Evolutionary conservation across 2,888 invertebrate species (phyloP), one percentile per base, ranked within the genome.

Genomic region (Eristalis tenax): DNA sequence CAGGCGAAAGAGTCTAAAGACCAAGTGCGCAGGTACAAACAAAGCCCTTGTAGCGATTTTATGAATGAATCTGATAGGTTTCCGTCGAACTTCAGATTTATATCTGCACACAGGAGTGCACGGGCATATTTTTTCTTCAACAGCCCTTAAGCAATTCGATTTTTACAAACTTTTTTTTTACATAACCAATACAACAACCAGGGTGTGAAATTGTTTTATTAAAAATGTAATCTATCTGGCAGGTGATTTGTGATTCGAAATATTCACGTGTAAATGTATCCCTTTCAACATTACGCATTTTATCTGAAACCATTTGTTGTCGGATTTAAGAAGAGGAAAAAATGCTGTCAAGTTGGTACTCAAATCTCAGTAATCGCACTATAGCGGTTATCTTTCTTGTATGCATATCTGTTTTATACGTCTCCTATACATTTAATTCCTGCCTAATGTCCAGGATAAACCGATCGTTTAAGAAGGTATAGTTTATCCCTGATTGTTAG

Each of bases 361-460:
- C 91, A 80, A 92, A 91, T 90, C 89, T 93, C 22, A 93, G 93
- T 89, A 93, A 93, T 90, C 93, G 93, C 89, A 91, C 92, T 81
- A 90, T 93, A 88, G 91, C 91, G 90, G 91, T 93, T 89, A 93
- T 92, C 76, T 90, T 94, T 89, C 83, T 93, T 68, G 90, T 93
- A 89, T 94, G 94, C 89, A 91, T 94, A 88, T 93, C 94, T 86
- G 93, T 95, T 78, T 91, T 95, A 88, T 95, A 95, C 90, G 93
- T 95, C 87, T 94, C 94, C n/a, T 95, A 94, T 89, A 94, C 94
- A 65, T 95, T 94, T 90, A 95, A 95, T 91, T 94, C 94, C 63
- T 95, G 95, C 90, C 91, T 95, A 69, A 93, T 95, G 76, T 93
- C 94, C 69, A 94, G 94, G 90, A 93, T 95, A 88, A 93, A 94